phyloP scores from a whole-genome alignment of 2,797 vertebrate genomes.

The Coendou prehensilis region DNA sequence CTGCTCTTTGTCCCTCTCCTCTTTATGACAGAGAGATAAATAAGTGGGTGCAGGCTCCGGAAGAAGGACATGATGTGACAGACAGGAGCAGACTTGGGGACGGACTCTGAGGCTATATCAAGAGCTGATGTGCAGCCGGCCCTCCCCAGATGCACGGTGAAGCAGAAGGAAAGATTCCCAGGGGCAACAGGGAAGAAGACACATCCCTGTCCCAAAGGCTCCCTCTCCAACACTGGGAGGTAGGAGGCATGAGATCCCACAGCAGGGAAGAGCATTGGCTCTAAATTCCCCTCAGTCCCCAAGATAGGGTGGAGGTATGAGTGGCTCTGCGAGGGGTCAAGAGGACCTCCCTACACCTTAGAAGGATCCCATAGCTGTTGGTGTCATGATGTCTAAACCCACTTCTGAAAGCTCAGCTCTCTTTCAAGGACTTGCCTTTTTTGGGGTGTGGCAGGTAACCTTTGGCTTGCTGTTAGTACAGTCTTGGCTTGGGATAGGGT shows the following conservation, averaged over 20 bases:
- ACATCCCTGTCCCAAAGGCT: constrained; percentile 5
- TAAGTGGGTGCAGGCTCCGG: constrained; percentile 55
- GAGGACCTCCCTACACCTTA: neutral
- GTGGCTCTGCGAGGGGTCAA: neutral
- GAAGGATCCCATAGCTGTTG: neutral
- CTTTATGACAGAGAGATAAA: constrained; percentile 68
- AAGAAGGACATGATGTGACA: constrained; percentile 81
- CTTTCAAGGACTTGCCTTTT: neutral
- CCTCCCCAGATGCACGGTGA: constrained; percentile 76
- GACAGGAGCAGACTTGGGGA: constrained; percentile 75
- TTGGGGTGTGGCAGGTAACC: neutral
- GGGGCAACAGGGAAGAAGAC: constrained; percentile 73
- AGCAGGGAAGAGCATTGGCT: neutral
- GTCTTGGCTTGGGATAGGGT: neutral
- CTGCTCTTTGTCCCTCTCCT: neutral
- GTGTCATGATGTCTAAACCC: neutral
- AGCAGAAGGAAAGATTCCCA: constrained; percentile 82
- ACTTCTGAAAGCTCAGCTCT: neutral
- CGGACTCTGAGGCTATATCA: constrained; percentile 77
- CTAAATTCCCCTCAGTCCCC: neutral
- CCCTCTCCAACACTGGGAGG: neutral
- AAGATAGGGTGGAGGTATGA: neutral
- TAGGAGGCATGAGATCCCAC: neutral
- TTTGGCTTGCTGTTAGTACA: neutral
- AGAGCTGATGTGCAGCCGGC: constrained; percentile 79